These are phyloP conservation scores for Cremastobaeus sp. DNA, from an alignment of 2,888 invertebrate genomes.

Conservation along the genomic window DNA sequence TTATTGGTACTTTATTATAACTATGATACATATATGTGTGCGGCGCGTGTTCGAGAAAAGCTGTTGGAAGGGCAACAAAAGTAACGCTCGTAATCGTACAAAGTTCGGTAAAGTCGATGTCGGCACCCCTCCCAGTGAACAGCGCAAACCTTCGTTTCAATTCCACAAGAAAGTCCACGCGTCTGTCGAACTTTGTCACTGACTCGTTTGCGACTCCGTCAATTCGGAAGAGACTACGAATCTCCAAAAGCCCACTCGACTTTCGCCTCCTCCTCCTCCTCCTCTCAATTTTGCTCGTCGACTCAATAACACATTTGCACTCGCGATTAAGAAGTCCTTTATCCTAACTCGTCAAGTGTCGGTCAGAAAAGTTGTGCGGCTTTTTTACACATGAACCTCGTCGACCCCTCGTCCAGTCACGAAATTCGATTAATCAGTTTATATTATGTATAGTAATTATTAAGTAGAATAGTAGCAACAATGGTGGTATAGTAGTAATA, in stretches of 20 bases:
- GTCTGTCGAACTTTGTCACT: conserved; percentile 5
- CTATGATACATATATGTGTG: conserved; percentile 55
- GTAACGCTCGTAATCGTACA: conserved; percentile 40
- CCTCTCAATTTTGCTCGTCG: neutral
- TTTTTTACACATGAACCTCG: conserved; percentile 45
- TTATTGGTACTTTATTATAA: conserved; percentile 55
- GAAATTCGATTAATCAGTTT: conserved; percentile 38
- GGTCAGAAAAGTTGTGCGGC: conserved; percentile 49
- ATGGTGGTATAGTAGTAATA: conserved; percentile 55
- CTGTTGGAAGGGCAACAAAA: conserved; percentile 57
- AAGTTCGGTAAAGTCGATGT: conserved; percentile 49
- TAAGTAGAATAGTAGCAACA: conserved; percentile 66
- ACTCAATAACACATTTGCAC: conserved; percentile 54
- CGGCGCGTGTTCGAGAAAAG: conserved; percentile 57
- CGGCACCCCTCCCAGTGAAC: no score
- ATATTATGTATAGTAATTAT: conserved; percentile 54
- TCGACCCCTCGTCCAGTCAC: conserved; percentile 32
- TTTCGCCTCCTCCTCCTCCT: neutral
- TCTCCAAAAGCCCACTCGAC: conserved; percentile 3
- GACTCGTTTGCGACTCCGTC: conserved; percentile 6
- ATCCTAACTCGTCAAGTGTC: conserved; percentile 53
- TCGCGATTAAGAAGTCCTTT: conserved; percentile 55
- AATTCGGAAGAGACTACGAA: conserved; percentile 11
- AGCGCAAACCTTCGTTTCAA: no score
- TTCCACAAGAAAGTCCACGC: conserved; percentile 17